phyloP scores from a whole-genome alignment of 2,888 invertebrate species.

The Sarcophaga caerulescens region DNA sequence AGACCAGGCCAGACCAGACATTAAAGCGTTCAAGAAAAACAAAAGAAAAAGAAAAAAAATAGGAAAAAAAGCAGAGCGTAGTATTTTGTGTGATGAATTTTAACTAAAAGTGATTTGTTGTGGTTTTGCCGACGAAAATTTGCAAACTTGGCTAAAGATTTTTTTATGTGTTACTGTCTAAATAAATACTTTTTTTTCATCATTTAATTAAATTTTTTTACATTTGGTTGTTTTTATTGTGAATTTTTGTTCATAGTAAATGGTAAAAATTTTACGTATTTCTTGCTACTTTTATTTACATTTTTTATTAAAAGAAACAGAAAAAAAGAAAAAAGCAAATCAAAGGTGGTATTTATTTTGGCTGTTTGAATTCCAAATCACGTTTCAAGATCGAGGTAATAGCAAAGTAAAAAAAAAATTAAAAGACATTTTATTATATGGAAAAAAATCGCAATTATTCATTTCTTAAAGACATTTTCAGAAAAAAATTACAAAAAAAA shows the following conservation, averaged over 20 bases:
- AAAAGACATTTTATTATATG: constrained; percentile 5
- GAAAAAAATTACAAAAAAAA: constrained; percentile 7
- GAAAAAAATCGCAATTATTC: constrained; percentile 27
- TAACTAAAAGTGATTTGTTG: constrained; percentile 33
- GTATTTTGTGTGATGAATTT: constrained; percentile 38
- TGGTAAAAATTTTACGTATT: constrained; percentile 56
- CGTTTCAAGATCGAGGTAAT: constrained; percentile 80
- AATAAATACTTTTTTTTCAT: constrained; percentile 8
- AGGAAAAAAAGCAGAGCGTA: not conserved
- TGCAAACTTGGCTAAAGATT: constrained; percentile 39
- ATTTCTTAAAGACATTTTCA: constrained; percentile 50
- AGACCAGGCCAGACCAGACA: not conserved
- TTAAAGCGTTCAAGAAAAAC: not conserved
- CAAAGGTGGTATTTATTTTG: constrained; percentile 49
- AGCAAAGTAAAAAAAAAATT: constrained; percentile 60
- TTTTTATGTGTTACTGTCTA: too few species aligned
- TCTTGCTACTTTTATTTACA: constrained; percentile 31
- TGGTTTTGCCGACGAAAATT: constrained; percentile 13
- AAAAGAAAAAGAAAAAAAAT: too few species aligned
- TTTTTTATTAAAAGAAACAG: not conserved
- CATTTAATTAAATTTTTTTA: constrained; percentile 19
- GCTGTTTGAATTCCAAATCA: constrained; percentile 71
- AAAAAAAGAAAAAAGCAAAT: constrained; percentile 22
- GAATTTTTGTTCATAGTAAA: constrained; percentile 36
- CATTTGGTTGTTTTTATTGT: constrained; percentile 29